Evolutionary conservation across 2,888 invertebrate genomes (phyloP), one percentile per base, ranked within the genome.

Genomic region (Cataglyphis livida): DNA sequence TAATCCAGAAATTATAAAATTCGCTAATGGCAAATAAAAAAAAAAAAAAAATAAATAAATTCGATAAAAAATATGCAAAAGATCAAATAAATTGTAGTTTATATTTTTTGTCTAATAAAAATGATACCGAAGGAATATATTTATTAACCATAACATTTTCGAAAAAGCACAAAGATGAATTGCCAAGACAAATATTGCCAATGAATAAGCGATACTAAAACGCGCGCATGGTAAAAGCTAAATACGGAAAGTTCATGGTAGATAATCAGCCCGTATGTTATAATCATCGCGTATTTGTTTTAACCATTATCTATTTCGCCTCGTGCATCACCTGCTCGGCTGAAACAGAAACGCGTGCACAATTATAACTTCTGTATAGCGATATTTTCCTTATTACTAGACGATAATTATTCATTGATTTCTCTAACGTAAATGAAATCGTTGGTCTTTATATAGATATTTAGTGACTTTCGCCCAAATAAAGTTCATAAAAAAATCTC

Each of bases 211-310:
- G 59, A 15, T 79, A 83, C 86, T 91, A 87, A 87, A 90, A 88
- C 75, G 88, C 82, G 83, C 83, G 87, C 87, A 83, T 87, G 90
- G 92, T 92, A 93, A 91, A 92, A 92, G 91, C 92, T 90, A 91
- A 90, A 92, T 83, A 83, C 89, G 91, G 94, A 93, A 93, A 94
- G 94, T 94, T 93, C 93, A 91, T 91, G 85, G 75, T 87, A 92
- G 93, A 94, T 94, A 94, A 94, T 94, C 94, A 92, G 91, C 94
- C 94, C 94, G 94, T 94, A 94, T 94, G 93, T 91, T 93, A 93
- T 91, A 94, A 94, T 94, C 93, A 90, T 91, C 91, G 89, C 90
- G 93, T 93, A 93, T 94, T 94, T 94, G 93, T 94, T 94, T 92
- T 92, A 93, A 87, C 86, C 91, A 92, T 93, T 93, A 94, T 93